Percentiles rank a stretch among this genome's conserved stretches.
These are phyloP conservation scores for Perizoma affinitatum DNA, from an alignment of 2,888 invertebrate species.

Conservation along the genomic window DNA sequence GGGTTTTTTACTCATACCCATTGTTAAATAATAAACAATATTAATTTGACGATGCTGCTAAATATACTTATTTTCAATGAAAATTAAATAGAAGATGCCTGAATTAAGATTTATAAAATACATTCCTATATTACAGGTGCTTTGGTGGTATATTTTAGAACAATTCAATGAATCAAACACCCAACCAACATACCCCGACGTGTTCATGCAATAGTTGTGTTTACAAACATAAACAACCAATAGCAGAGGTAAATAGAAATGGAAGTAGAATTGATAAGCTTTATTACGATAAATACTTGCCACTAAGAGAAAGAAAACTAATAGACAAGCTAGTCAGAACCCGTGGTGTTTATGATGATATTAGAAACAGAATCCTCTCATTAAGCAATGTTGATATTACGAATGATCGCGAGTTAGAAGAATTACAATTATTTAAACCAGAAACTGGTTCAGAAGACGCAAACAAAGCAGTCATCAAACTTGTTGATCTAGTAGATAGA, in stretches of 20 bases:
- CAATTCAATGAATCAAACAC: constrained; percentile 20
- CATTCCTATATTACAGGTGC: constrained; percentile 2
- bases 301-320: constrained; percentile 55
- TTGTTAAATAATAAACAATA: too few relatives aligned
- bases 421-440: constrained; percentile 17
- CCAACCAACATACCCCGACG: constrained; percentile 7
- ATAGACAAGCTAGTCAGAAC: constrained; percentile 56
- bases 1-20: too few relatives aligned
- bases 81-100: too few relatives aligned
- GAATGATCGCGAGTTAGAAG: constrained; percentile 29
- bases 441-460: constrained; percentile 33
- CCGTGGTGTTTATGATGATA: constrained; percentile 55
- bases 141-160: not conserved
- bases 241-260: constrained; percentile 6
- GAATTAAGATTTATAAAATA: too few relatives aligned
- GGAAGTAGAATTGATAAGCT: constrained; percentile 50
- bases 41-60: too few relatives aligned
- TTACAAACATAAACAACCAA: constrained; percentile 9
- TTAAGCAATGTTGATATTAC: constrained; percentile 40
- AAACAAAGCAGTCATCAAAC: constrained; percentile 42
- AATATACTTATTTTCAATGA: too few relatives aligned
- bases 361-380: constrained; percentile 51
- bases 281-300: constrained; percentile 52
- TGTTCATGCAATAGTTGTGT: constrained; percentile 30
- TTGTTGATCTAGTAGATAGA: constrained; percentile 51